Conservation (phyloP, 2,113 vertebrate genomes). For the Gallinago paraguaiae region DNA sequence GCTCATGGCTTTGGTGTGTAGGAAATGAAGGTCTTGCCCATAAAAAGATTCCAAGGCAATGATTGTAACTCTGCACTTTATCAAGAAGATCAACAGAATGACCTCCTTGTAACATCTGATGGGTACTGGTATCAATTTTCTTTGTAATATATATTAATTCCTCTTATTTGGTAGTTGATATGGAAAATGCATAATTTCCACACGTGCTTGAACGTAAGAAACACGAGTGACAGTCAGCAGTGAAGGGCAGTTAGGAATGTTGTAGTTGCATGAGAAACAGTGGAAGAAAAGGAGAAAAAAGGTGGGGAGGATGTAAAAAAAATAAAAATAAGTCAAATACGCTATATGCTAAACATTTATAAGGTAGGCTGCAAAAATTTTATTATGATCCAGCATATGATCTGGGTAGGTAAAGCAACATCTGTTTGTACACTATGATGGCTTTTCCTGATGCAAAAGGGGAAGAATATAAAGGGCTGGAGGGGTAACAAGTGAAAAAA, state of each 20-base stretch:
- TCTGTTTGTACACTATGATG: constrained; percentile 53
- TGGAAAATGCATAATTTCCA: neutral
- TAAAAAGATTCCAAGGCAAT: constrained; percentile 68
- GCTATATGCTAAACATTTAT: neutral
- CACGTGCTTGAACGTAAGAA: constrained; percentile 13
- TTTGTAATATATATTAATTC: constrained; percentile 21
- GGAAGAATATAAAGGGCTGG: constrained; percentile 44
- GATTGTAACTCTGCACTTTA: constrained; percentile 55
- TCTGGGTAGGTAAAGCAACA: constrained; percentile 26
- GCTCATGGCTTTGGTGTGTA: constrained; percentile 60
- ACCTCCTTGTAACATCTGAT: constrained; percentile 40
- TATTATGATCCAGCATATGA: neutral
- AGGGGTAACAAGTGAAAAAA: constrained; percentile 45
- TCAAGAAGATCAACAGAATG: constrained; percentile 52
- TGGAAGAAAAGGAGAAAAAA: neutral
- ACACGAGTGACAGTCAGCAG: neutral
- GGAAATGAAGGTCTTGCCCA: constrained; percentile 71
- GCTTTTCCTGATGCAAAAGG: constrained; percentile 51
- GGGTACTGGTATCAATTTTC: constrained; percentile 43
- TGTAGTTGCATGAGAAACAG: neutral
- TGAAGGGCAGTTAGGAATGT: neutral
- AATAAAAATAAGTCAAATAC: neutral
- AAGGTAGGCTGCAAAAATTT: constrained; percentile 1
- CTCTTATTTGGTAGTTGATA: constrained; percentile 40
- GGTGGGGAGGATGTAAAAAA: neutral